These are phyloP conservation scores for Aquatica leii DNA, from an alignment of 2,888 invertebrate species.

Conservation along the genomic window DNA sequence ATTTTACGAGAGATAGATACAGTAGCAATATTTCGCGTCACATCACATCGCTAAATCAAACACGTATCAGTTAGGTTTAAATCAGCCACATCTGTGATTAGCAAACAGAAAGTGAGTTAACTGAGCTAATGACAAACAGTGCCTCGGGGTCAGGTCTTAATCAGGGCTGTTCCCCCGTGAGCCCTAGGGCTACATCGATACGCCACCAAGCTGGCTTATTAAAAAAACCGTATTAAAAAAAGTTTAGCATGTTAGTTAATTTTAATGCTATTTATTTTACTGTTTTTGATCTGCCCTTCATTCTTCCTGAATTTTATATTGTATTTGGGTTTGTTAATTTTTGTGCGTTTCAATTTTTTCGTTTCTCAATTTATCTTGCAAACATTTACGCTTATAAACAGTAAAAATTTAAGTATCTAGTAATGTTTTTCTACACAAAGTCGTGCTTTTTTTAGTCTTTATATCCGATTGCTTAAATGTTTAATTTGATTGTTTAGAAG, in stretches of 20 bases:
- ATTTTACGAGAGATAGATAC: slow-evolving; percentile 19
- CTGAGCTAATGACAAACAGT: slow-evolving; percentile 60
- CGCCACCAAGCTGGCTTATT: slow-evolving; percentile 46
- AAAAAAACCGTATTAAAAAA: slow-evolving; percentile 54
- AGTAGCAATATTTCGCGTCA: slow-evolving; percentile 42
- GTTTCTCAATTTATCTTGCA: neutral
- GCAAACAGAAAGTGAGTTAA: slow-evolving; percentile 61
- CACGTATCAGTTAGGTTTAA: slow-evolving; percentile 47
- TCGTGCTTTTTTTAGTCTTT: too few species aligned
- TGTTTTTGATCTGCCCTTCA: slow-evolving; percentile 46
- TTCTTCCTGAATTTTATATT: slow-evolving; percentile 44
- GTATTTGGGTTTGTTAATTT: slow-evolving; percentile 45
- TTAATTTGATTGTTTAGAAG: too few species aligned
- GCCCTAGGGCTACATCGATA: slow-evolving; percentile 53
- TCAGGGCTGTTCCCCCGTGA: slow-evolving; percentile 52
- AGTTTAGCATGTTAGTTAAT: slow-evolving; percentile 46
- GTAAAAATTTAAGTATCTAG: too few species aligned
- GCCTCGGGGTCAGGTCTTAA: slow-evolving; percentile 58
- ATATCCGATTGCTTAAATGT: too few species aligned
- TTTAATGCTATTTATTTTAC: slow-evolving; percentile 49
- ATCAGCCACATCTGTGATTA: slow-evolving; percentile 60
- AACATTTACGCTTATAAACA: too few species aligned
- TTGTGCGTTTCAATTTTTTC: slow-evolving; percentile 22
- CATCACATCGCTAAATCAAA: slow-evolving; percentile 46
- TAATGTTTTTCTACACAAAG: too few species aligned